phyloP scores from a whole-genome alignment of 2,113 vertebrate species.

The Erinaceus europaeus region DNA sequence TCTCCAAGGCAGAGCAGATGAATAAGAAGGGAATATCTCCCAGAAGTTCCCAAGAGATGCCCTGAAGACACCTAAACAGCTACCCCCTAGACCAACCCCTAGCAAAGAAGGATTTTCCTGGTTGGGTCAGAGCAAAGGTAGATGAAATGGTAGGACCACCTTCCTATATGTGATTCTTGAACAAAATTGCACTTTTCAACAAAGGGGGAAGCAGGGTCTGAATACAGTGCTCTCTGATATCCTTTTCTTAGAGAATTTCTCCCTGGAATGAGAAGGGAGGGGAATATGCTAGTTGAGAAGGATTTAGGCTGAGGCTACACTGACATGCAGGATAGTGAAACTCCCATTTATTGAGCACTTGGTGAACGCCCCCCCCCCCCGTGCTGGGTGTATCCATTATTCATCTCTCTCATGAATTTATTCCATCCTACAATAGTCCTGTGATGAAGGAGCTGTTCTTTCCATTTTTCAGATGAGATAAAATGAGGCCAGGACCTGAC shows the following conservation, averaged over 20 bases:
- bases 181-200: neutral
- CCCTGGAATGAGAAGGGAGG: neutral
- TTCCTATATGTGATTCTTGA: neutral
- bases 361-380: neutral
- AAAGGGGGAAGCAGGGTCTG: neutral
- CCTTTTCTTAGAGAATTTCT: neutral
- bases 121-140: neutral
- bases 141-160: neutral
- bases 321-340: neutral
- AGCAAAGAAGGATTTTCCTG: neutral
- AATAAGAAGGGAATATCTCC: neutral
- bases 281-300: neutral
- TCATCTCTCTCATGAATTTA: neutral
- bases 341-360: neutral
- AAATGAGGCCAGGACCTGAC: neutral
- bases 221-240: fast-evolving
- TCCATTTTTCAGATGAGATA: neutral
- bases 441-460: neutral
- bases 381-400: neutral
- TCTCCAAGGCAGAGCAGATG: neutral
- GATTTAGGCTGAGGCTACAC: neutral
- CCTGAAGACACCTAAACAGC: neutral
- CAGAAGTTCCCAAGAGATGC: neutral
- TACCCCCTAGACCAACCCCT: neutral
- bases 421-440: neutral